phyloP scores from a whole-genome alignment of 1,140 invertebrate species.

The Aradophagus sp. region DNA sequence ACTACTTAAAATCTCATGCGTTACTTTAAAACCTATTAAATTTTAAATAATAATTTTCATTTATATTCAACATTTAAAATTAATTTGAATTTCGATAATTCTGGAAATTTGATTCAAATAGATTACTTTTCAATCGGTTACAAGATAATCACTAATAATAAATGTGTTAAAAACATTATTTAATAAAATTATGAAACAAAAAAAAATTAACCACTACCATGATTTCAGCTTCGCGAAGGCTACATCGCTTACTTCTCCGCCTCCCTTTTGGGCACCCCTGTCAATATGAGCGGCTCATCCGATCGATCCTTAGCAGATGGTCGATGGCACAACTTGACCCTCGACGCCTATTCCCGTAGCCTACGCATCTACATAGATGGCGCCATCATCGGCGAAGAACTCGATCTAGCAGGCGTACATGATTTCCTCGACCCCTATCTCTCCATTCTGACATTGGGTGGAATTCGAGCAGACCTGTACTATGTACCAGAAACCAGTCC shows the following conservation, averaged over 20 bases:
- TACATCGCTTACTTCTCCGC: conserved; percentile 80
- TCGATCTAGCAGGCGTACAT: conserved; percentile 88
- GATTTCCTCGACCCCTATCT: conserved; percentile 94
- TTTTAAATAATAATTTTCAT: too few species aligned
- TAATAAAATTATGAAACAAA: too few species aligned
- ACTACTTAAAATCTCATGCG: too few species aligned
- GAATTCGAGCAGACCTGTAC: conserved; percentile 77
- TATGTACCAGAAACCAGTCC: conserved; percentile 74
- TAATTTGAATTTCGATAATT: too few species aligned
- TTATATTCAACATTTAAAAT: too few species aligned
- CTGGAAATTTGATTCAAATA: too few species aligned
- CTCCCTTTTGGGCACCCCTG: conserved; percentile 83
- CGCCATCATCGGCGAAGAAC: conserved; percentile 84
- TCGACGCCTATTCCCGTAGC: conserved; percentile 81
- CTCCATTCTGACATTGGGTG: conserved; percentile 85
- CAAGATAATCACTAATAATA: too few species aligned
- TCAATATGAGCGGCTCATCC: conserved; percentile 85
- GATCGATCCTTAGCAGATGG: conserved; percentile 82
- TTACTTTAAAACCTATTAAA: too few species aligned
- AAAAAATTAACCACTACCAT: too few species aligned
- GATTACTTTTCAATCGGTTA: too few species aligned
- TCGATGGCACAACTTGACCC: conserved; percentile 88
- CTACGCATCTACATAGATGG: conserved; percentile 83
- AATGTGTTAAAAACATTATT: too few species aligned
- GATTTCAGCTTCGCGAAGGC: conserved; percentile 76